Evolutionary conservation across 2,797 vertebrate species (phyloP), one percentile per base, ranked within the genome.

Genomic region (Lacerta viridis): DNA sequence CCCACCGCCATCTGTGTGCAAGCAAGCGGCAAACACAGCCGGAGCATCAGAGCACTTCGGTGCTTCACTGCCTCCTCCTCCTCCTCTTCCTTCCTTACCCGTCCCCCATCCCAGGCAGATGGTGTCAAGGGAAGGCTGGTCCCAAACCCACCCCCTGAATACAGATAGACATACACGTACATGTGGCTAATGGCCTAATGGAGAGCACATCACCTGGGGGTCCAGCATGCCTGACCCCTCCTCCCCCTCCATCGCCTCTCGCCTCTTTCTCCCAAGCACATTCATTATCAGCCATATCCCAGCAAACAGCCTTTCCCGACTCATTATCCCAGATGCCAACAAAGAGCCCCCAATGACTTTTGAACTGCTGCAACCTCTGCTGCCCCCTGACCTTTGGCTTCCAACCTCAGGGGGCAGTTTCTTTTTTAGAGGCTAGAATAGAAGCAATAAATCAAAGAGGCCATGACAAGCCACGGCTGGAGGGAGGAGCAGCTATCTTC

Each of bases 401-500:
- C 88, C 84, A 90, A 88, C 90, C 83, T 79, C 88, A 27, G 82
- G 84, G 41, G 78, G 90, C 89, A 90, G 87, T 89, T 82, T 87
- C 80, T n/a, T 33, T 80, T 59, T 20, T 17, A 46, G 82, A 66
- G 86, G 39, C 79, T 7, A 91, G 86, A 95, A 95, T 96, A 97
- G 95, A 95, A 90, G 96, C 95, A 96, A 98, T 98, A 97, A 98
- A 98, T 98, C 98, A 98, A 92, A 89, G 92, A 81, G 84, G 90
- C 59, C 11, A 75, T 96, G 96, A 97, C 88, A 88, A 93, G 68
- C 82, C 80, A 61, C 33, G 91, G 91, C 89, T 88, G 93, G 80
- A 39, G 79, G 86, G 7, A 0, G 36, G 9, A 43, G 59, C 23
- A 3, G 2, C 1, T 66, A 3, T 1, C 7, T 41, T n/a, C 7